Conservation (phyloP, 2,113 vertebrate species). For the Campylomormyrus tamandua region DNA sequence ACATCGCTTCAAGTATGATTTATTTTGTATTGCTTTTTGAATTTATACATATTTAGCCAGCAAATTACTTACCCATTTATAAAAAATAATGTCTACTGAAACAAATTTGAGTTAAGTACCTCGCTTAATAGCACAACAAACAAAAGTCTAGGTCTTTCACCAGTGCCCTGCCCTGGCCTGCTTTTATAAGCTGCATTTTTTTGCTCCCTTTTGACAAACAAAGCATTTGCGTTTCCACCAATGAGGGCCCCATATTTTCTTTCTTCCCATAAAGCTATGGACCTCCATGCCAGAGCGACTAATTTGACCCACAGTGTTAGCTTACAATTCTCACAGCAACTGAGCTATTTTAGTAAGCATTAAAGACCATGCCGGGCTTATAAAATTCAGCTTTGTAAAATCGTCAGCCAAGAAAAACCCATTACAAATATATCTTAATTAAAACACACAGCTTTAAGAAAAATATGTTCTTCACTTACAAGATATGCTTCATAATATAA, state of each 20-base stretch:
- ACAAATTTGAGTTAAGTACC: not conserved
- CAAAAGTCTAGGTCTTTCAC: no score
- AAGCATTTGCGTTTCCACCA: slow-evolving; percentile 11
- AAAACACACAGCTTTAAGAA: not conserved
- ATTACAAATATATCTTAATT: not conserved
- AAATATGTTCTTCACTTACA: not conserved
- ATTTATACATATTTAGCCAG: not conserved
- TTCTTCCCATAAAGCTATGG: slow-evolving; percentile 14
- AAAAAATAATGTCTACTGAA: not conserved
- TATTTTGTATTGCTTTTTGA: not conserved
- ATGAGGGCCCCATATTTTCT: not conserved
- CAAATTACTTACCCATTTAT: not conserved
- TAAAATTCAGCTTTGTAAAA: slow-evolving; percentile 14
- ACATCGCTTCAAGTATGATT: not conserved
- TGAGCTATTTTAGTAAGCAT: slow-evolving; percentile 8
- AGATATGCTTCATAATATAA: not conserved
- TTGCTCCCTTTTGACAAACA: not conserved
- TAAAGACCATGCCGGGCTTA: not conserved
- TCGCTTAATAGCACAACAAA: not conserved
- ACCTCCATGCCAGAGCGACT: not conserved
- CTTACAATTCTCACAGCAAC: slow-evolving; percentile 13
- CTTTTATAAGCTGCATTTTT: not conserved
- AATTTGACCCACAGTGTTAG: not conserved
- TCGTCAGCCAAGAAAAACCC: not conserved
- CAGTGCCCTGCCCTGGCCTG: not conserved